Evolutionary conservation across 2,797 vertebrate genomes (phyloP), one percentile per base, ranked within the genome.

Genomic region (Sphaeramia orbicularis): DNA sequence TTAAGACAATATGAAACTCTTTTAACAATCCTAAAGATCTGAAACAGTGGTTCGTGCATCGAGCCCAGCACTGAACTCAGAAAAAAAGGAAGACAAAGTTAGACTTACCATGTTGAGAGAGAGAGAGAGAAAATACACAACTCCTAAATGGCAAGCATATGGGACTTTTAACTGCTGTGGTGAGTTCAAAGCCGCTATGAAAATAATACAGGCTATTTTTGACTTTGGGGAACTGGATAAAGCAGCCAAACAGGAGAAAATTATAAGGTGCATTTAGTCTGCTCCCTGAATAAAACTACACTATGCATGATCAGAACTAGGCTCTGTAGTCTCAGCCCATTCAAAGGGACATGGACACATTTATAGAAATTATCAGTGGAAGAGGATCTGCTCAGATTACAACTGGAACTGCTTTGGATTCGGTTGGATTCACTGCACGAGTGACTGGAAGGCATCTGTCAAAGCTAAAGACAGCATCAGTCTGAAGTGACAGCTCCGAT

Each of bases 181-280:
- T 79, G 75, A 91, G 92, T 93, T 94, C 92, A 94, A 94, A 94
- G 93, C 91, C 78, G 43, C 91, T 91, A 86, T 86, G 89, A 93
- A 94, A 94, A 93, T 91, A 91, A 89, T 89, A 91, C 75, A 16
- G 83, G 71, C 90, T 94, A 93, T 94, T 94, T 94, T 90, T 86
- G 91, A 86, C 82, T 80, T 58, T 7, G 83, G 82, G 82, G 77
- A 85, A 80, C 80, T 87, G 85, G 85, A 89, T 88, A 92, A 91
- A 90, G 85, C 51, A 79, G 77, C 84, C 82, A 86, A 91, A 93
- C 90, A 89, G 88, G 89, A 80, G 89, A 80, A 94, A 94, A 94
- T 92, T 92, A 93, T 86, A 94, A 90, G 91, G 87, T 75, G 55
- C 76, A 80, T 87, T 84, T 65, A 86, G 86, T 68, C 71, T 60